Evolutionary conservation across 2,113 vertebrate species (phyloP).

Genomic region (Pseudopipra pipra): DNA sequence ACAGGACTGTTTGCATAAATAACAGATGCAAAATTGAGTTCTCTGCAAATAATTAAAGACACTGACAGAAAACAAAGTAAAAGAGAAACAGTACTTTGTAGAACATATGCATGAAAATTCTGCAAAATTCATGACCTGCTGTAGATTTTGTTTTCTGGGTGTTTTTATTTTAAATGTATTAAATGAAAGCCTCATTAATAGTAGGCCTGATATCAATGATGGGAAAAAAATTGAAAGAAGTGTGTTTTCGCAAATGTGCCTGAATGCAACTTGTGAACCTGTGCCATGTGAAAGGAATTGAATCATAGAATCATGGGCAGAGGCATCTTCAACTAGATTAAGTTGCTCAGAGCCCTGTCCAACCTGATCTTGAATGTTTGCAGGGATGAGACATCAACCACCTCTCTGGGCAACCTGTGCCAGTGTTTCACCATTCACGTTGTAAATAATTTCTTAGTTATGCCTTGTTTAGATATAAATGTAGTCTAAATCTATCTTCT

Average conservation of each 20-base stretch:
- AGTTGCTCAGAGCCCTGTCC: neutral
- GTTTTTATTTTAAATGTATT: neutral
- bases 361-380: neutral
- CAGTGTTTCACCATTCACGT: neutral
- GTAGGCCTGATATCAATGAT: neutral
- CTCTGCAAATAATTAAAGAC: neutral
- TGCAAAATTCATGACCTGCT: neutral
- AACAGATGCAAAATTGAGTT: neutral
- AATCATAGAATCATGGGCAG: neutral
- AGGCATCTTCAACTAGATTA: neutral
- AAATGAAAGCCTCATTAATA: neutral
- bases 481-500: neutral
- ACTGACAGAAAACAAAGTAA: neutral
- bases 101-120: accelerated
- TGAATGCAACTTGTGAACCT: neutral
- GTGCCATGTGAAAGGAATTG: neutral
- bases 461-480: neutral
- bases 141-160: neutral
- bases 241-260: neutral
- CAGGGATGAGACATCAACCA: neutral
- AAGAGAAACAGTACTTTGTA: neutral
- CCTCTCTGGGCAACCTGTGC: neutral
- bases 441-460: neutral
- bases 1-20: neutral
- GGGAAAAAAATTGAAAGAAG: neutral